phyloP scores from a whole-genome alignment of 1,140 invertebrate genomes.

The Diorhabda carinulata region DNA sequence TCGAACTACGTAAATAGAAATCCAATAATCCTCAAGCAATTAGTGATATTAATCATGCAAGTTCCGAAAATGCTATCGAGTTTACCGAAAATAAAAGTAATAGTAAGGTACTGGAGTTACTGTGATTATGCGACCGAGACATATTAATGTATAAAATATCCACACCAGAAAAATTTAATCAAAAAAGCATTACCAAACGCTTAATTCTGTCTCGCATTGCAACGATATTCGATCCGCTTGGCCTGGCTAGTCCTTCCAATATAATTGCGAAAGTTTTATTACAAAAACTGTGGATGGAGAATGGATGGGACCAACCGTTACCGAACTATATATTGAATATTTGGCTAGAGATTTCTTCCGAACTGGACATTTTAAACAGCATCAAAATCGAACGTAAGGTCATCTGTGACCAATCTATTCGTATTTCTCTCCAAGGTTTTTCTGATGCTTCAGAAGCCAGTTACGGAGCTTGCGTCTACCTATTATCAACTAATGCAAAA shows the following conservation, averaged over 20 bases:
- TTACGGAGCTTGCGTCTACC: slow-evolving; percentile 44
- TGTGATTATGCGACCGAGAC: no score
- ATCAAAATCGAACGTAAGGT: slow-evolving; percentile 14
- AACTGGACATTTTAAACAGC: slow-evolving; percentile 13
- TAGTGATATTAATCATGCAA: no score
- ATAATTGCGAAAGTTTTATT: slow-evolving; percentile 36
- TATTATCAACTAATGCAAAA: slow-evolving; percentile 5
- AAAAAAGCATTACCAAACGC: no score
- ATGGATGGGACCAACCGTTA: slow-evolving; percentile 12
- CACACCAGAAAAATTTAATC: no score
- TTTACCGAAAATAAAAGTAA: no score
- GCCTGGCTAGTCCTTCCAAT: slow-evolving; percentile 44
- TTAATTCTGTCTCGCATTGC: no score
- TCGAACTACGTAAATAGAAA: no score
- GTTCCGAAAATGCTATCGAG: no score
- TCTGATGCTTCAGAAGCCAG: slow-evolving; percentile 43
- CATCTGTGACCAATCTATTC: not conserved
- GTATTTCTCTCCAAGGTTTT: slow-evolving; percentile 43
- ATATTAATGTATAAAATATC: no score
- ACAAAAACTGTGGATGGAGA: slow-evolving; percentile 16
- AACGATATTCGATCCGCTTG: slow-evolving; percentile 49
- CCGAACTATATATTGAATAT: slow-evolving; percentile 1
- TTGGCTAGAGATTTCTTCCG: slow-evolving; percentile 6
- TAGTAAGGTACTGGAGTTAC: no score
- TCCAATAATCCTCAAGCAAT: no score